A percentile compares a stretch with the other conserved stretches of the same genome.
Evolutionary conservation across 2,797 vertebrate species (phyloP).

Genomic region (Anguilla pacifica): DNA sequence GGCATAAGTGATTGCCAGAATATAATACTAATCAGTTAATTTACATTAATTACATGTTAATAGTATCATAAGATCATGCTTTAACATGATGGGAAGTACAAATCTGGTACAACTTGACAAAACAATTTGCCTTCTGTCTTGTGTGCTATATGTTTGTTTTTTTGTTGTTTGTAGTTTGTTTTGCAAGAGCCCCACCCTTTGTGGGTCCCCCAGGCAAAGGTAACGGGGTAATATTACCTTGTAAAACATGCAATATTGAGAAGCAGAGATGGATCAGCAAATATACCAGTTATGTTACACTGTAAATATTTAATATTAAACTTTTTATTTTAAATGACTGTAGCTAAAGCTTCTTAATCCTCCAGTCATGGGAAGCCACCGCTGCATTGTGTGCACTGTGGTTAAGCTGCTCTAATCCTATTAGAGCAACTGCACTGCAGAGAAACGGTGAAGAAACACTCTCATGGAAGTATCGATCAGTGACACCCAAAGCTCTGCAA

Average conservation of each 20-base stretch:
- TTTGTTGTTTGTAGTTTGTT: not conserved
- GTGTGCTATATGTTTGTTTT: not conserved
- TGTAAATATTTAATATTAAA: not conserved
- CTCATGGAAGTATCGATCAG: slow-evolving; percentile 8
- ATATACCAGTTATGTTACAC: not conserved
- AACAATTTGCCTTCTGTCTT: not conserved
- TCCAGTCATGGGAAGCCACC: not conserved
- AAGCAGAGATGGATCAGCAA: slow-evolving; percentile 1
- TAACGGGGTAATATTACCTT: not conserved
- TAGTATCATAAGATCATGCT: not conserved
- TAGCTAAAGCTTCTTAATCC: not conserved
- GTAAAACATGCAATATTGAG: not conserved
- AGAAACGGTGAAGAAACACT: not conserved
- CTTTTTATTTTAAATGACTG: not conserved
- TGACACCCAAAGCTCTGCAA: not conserved
- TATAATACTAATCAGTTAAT: not conserved
- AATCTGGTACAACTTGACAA: not conserved
- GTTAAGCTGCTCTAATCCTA: slow-evolving; percentile 1
- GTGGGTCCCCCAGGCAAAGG: not conserved
- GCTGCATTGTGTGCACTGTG: not conserved
- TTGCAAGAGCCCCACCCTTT: not conserved
- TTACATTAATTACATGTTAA: not conserved
- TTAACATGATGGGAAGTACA: not conserved
- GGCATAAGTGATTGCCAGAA: not conserved
- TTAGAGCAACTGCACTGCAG: not conserved